Conservation (phyloP, 2,888 invertebrate genomes). For the Chamaedrilus cognettii region DNA sequence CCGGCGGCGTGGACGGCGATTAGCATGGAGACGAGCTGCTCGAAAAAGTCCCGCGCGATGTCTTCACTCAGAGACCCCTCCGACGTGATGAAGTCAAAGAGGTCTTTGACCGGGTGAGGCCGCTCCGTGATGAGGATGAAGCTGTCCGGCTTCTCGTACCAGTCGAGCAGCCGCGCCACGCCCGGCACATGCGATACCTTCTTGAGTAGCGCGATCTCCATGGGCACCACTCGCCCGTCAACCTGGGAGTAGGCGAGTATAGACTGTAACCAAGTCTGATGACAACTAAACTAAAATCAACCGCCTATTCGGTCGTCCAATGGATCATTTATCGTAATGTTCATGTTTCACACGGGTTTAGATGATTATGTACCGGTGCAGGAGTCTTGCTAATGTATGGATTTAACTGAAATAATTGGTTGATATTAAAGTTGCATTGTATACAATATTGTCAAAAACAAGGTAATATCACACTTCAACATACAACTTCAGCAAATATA, state of each 20-base stretch:
- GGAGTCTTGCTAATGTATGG: too few species aligned
- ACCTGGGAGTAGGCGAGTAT: too few species aligned
- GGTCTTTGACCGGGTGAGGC: constrained; percentile 64
- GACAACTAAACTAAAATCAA: too few species aligned
- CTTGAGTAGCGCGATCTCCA: constrained; percentile 64
- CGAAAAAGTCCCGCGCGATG: constrained; percentile 64
- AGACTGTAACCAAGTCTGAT: constrained; percentile 4
- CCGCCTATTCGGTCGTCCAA: too few species aligned
- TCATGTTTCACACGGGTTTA: too few species aligned
- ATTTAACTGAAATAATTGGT: too few species aligned
- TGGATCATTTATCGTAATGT: too few species aligned
- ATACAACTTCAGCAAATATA: too few species aligned
- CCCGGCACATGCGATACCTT: constrained; percentile 63
- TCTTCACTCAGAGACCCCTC: constrained; percentile 63
- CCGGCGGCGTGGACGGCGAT: constrained; percentile 62
- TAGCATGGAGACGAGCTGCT: constrained; percentile 64
- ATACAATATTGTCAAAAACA: too few species aligned
- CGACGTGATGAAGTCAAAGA: constrained; percentile 68
- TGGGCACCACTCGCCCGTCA: constrained; percentile 62
- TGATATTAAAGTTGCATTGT: too few species aligned
- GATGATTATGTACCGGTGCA: too few species aligned
- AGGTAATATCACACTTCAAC: too few species aligned
- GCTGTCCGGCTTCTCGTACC: constrained; percentile 62
- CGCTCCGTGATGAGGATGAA: constrained; percentile 67
- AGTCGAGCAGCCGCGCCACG: constrained; percentile 64